These are phyloP conservation scores for Gerris lacustris DNA, from an alignment of 2,888 invertebrate genomes.

Conservation along the genomic window DNA sequence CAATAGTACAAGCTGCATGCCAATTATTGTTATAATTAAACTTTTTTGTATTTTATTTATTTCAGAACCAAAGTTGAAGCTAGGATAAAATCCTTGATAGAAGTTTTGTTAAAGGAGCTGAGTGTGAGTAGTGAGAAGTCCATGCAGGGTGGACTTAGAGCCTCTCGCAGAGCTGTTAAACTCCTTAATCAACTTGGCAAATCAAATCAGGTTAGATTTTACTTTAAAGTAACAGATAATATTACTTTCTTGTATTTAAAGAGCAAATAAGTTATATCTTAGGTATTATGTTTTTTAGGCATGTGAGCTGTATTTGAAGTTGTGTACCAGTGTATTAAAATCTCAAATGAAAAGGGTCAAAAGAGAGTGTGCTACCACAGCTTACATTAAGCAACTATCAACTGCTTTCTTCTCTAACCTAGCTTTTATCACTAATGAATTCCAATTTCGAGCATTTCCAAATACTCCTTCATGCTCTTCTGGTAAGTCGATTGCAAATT, in stretches of 20 bases:
- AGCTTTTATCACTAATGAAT: constrained; percentile 60
- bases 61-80: constrained; percentile 47
- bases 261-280: not conserved
- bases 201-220: constrained; percentile 45
- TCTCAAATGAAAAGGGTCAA: constrained; percentile 69
- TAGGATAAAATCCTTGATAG: constrained; percentile 64
- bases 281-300: constrained; percentile 44
- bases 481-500: constrained; percentile 39
- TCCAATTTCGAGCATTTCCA: constrained; percentile 62
- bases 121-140: constrained; percentile 82
- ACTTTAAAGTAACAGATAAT: constrained; percentile 3
- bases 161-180: constrained; percentile 68
- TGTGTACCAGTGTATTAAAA: constrained; percentile 69
- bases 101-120: constrained; percentile 75
- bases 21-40: too few relatives aligned
- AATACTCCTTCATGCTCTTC: constrained; percentile 60
- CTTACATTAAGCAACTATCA: constrained; percentile 67
- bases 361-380: constrained; percentile 63
- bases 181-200: constrained; percentile 67
- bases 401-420: constrained; percentile 71
- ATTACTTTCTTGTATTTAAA: too few relatives aligned
- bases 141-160: constrained; percentile 69
- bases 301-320: constrained; percentile 66
- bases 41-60: too few relatives aligned
- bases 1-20: too few relatives aligned